Evolutionary conservation across 1,140 invertebrate genomes (phyloP), one percentile per base, ranked within the genome.

Genomic region (Cyclargus thomasi): DNA sequence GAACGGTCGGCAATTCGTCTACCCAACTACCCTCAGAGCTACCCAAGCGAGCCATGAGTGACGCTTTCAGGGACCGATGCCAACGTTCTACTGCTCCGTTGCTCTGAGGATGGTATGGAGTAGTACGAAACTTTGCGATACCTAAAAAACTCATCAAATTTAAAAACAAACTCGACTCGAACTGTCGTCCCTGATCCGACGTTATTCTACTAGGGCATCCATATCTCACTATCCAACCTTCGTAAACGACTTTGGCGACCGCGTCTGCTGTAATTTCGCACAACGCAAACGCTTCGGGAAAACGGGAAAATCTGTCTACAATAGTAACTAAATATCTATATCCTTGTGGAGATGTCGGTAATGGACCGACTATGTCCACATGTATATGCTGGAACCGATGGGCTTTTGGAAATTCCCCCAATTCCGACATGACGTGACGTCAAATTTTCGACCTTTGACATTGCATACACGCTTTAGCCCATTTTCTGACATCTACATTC

Each of bases 231-330:
- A 59, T 59, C 57, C 57, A 59, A n/a, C 57, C 57, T 59, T 59
- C 57, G 21, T 59, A 59, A 59, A 59, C 2, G 11, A 1, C 7
- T 17, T 59, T 59, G 11, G 57, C 57, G 3, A 59, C 57, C 21
- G 17, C 17, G 21, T 59, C 57, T 2, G 57, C 57, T 2, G 57
- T 59, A 11, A 59, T 59, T 59, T 59, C 57, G 1, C 11, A 17
- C 8, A 20, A 10, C 8, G 91, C 91, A 17, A 87, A 67, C 2
- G 85, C 83, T 75, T 91, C 90, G 0, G 83, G 88, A 88, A 87
- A 93, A 22, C 86, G 69, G 1, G 91, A 90, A 69, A 78, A 91
- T 35, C 84, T 65, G 69, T 92, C 91, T 6, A 91, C 85, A 4
- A 79, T 75, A 0, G 91, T 92, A 0, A 92, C 68, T 10, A 80